Evolutionary conservation across 2,888 invertebrate species (phyloP).

Genomic region (Erannis defoliaria): DNA sequence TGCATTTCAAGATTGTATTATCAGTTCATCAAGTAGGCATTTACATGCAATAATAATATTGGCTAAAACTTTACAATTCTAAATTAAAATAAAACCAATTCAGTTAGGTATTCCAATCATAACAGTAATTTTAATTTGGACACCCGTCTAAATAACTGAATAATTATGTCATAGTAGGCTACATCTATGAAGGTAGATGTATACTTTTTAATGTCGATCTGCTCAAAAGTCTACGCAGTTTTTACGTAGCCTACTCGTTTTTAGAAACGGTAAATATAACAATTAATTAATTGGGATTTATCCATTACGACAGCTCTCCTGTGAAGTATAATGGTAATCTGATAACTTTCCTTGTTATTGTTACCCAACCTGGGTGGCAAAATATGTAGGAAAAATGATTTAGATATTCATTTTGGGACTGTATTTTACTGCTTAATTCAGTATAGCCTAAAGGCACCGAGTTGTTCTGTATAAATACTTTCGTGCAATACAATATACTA

Average conservation of each 20-base stretch:
- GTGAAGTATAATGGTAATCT: conserved; percentile 38
- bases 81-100: no score
- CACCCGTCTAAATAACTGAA: not conserved
- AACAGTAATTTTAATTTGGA: not conserved
- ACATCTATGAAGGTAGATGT: no score
- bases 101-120: no score
- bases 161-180: no score
- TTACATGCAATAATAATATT: no score
- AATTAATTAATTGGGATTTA: conserved; percentile 39
- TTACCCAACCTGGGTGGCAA: conserved; percentile 41
- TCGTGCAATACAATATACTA: not conserved
- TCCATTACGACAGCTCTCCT: conserved; percentile 37
- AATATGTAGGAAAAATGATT: not conserved
- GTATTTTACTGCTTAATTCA: not conserved
- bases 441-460: not conserved
- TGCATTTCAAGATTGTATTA: no score
- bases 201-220: not conserved
- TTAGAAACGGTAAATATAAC: conserved; percentile 18
- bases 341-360: conserved; percentile 65
- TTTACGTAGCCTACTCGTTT: not conserved
- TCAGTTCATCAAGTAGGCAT: no score
- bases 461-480: not conserved
- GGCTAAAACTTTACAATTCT: no score
- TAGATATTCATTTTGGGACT: no score
- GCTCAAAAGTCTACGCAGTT: not conserved